Evolutionary conservation across 2,888 invertebrate species (phyloP), one percentile per base, ranked within the genome.

Genomic region (Leptinotarsa peninsularis): DNA sequence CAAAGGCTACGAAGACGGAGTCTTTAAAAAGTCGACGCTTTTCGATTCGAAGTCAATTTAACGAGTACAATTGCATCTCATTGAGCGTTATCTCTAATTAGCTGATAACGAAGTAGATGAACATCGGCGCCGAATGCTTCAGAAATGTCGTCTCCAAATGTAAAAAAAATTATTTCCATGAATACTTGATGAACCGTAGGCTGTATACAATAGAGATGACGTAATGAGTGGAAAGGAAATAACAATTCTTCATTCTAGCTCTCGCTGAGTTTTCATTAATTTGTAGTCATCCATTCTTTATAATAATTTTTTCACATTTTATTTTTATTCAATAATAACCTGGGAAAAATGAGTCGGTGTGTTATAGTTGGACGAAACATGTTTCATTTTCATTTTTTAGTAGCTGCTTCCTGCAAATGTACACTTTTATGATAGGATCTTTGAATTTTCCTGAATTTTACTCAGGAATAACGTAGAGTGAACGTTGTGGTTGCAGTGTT

Each of bases 21-120:
- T n/a, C 60, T 21, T 67, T 50, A 50, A 54, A 72, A 66, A 67
- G 49, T 68, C 73, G 67, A 73, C 43, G 73, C 17, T 69, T 58
- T 66, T 66, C 66, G 70, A 74, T 70, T 74, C 43, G 71, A 69
- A 74, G 71, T 74, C 70, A 74, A 74, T 74, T 74, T 71, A 56
- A 15, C 67, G 52, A 71, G 74, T 66, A 74, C 66, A 74, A 74
- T 71, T 74, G 74, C 71, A 56, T 67, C 71, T 73, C 33, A 52
- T 27, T 27, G 50, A 67, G 49, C 74, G 69, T 60, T 58, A 58
- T 67, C 56, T 63, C 58, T 71, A 74, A 74, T 74, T 74, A 71
- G 71, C 66, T 74, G 67, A 67, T 63, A 71, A 43, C 50, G 56
- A 71, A 67, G 49, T 67, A 67, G 74, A 67, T 66, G 50, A 74